Conservation (phyloP, 2,113 vertebrate genomes). For the Peucedramus taeniatus region DNA sequence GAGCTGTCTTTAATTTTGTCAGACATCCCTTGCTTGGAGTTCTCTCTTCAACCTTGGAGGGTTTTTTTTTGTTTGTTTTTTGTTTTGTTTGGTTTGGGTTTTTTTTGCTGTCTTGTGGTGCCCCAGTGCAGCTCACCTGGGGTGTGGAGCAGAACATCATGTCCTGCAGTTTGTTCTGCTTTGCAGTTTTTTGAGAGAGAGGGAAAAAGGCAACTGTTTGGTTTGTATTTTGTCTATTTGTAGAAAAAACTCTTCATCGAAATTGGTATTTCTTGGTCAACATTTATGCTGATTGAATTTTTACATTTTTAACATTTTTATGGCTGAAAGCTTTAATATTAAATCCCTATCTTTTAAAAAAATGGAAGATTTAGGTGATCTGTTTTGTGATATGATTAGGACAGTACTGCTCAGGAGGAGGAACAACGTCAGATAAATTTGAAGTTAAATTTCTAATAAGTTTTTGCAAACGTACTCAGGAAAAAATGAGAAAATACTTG, state of each 20-base stretch:
- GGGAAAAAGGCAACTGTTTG: neutral
- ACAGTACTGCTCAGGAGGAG: neutral
- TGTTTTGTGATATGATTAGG: neutral
- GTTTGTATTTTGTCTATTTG: neutral
- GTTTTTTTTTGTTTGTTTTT: neutral
- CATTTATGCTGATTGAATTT: neutral
- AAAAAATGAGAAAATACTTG: neutral
- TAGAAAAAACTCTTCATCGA: neutral
- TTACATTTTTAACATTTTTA: neutral
- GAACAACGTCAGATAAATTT: neutral
- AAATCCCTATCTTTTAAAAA: neutral
- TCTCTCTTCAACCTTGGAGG: neutral
- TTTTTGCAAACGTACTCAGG: neutral
- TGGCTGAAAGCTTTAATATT: neutral
- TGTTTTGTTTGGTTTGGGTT: no score
- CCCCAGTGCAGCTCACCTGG: neutral
- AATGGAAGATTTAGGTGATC: neutral
- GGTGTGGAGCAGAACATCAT: neutral
- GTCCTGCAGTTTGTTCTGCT: neutral
- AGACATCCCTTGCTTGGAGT: neutral
- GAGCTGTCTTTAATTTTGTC: neutral
- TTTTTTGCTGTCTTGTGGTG: neutral
- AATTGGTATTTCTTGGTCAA: neutral
- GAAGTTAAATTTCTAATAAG: neutral
- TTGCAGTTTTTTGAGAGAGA: neutral